Evolutionary conservation across 2,888 invertebrate genomes (phyloP).

Genomic region (Tuta absoluta): DNA sequence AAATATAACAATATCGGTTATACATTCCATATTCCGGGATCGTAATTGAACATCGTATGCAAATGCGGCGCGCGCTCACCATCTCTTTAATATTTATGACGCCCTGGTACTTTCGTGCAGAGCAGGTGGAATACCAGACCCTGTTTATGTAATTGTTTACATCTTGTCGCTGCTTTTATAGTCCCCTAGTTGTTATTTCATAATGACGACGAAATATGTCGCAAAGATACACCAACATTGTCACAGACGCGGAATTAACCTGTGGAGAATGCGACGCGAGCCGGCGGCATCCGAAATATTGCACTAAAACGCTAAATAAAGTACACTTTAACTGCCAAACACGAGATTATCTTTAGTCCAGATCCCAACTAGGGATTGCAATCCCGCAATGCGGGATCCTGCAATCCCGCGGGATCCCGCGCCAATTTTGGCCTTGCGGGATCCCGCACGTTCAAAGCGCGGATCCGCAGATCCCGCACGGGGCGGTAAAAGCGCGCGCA

Average conservation of each 20-base stretch:
- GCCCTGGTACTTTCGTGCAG: conserved; percentile 57
- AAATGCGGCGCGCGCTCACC: conserved; percentile 66
- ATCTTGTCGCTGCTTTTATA: conserved; percentile 29
- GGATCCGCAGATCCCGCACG: too few species aligned
- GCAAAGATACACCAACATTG: conserved; percentile 22
- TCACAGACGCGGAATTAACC: conserved; percentile 25
- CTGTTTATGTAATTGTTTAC: conserved; percentile 56
- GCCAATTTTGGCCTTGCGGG: too few species aligned
- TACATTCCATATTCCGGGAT: conserved; percentile 68
- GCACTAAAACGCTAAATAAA: conserved; percentile 27
- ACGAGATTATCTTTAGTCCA: conserved; percentile 42
- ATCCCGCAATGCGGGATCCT: too few species aligned
- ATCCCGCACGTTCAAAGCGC: too few species aligned
- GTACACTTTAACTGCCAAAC: conserved; percentile 32
- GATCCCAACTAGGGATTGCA: too few species aligned
- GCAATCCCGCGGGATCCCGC: too few species aligned
- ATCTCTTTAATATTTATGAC: conserved; percentile 72
- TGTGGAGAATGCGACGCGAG: conserved; percentile 19
- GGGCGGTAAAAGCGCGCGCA: too few species aligned
- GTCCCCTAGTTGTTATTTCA: conserved; percentile 29
- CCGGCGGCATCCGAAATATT: conserved; percentile 24
- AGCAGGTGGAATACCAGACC: conserved; percentile 57
- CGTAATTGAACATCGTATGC: conserved; percentile 77
- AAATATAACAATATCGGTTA: conserved; percentile 63
- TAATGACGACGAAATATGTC: conserved; percentile 19